Conservation (phyloP, 2,888 invertebrate genomes). For the Sclerodermus sp. region DNA sequence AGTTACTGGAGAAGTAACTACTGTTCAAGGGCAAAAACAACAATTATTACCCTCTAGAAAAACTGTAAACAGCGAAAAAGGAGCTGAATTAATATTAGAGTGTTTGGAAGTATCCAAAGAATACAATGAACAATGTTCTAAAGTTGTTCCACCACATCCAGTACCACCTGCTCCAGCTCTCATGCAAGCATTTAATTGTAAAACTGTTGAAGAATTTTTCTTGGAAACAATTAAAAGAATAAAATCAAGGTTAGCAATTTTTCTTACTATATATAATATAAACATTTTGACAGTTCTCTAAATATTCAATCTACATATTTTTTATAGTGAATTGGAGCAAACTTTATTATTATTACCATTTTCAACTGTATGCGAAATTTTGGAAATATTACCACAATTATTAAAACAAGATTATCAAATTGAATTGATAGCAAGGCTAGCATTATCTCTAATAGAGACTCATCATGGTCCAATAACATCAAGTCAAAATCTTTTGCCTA, state of each 20-base stretch:
- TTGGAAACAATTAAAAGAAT: conserved; percentile 78
- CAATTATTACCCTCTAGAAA: conserved; percentile 84
- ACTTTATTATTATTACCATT: conserved; percentile 84
- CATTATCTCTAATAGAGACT: conserved; percentile 74
- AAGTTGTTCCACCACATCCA: conserved; percentile 59
- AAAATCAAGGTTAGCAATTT: conserved; percentile 75
- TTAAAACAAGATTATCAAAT: conserved; percentile 69
- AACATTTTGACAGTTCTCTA: conserved; percentile 3
- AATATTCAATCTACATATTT: conserved; percentile 1
- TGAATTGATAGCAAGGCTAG: conserved; percentile 77
- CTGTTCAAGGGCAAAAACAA: conserved; percentile 72
- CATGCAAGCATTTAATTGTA: conserved; percentile 78
- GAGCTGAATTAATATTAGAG: conserved; percentile 90
- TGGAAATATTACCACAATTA: conserved; percentile 71
- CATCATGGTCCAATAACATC: conserved; percentile 80
- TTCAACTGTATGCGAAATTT: conserved; percentile 75
- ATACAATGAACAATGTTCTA: conserved; percentile 64
- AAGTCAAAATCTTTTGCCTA: conserved; percentile 69
- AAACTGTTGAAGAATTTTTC: conserved; percentile 77
- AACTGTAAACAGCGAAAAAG: conserved; percentile 83
- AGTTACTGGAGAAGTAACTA: conserved; percentile 72
- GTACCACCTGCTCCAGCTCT: conserved; percentile 72
- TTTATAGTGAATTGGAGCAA: conserved; percentile 84
- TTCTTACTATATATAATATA: neutral
- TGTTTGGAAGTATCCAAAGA: conserved; percentile 78